Conservation (phyloP, 2,797 vertebrate genomes). For the Odontamblyopus lacepedii region DNA sequence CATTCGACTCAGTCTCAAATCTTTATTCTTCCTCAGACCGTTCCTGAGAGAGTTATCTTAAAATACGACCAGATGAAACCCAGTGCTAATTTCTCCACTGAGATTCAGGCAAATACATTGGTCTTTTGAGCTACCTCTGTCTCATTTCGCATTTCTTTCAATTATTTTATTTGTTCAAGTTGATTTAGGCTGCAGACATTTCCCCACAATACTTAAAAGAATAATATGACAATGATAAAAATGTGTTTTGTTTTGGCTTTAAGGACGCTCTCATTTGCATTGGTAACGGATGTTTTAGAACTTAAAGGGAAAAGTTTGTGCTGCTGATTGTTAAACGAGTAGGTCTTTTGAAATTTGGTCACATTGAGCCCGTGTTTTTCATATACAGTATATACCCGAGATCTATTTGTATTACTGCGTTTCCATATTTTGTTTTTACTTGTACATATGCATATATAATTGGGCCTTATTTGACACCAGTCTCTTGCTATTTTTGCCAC, state of each 20-base stretch:
- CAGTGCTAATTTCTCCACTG: conserved; percentile 11
- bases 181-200: conserved; percentile 3
- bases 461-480: too few relatives aligned
- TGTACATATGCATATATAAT: too few relatives aligned
- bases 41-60: neutral
- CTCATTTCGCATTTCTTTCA: conserved; percentile 6
- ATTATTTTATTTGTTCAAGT: conserved; percentile 9
- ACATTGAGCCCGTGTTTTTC: neutral
- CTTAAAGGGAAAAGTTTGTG: conserved; percentile 12
- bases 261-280: conserved; percentile 34
- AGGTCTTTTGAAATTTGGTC: conserved; percentile 38
- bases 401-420: too few relatives aligned
- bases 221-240: too few relatives aligned
- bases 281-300: conserved; percentile 18
- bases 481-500: too few relatives aligned
- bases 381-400: too few relatives aligned
- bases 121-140: neutral
- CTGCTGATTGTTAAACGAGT: conserved; percentile 25
- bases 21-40: conserved; percentile 3
- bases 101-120: neutral
- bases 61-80: conserved; percentile 5
- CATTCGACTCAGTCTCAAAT: conserved; percentile 5
- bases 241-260: conserved; percentile 32
- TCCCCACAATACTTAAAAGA: conserved; percentile 5
- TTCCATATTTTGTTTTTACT: too few relatives aligned